phyloP scores from a whole-genome alignment of 1,140 invertebrate genomes.

The Oscheius sp. region DNA sequence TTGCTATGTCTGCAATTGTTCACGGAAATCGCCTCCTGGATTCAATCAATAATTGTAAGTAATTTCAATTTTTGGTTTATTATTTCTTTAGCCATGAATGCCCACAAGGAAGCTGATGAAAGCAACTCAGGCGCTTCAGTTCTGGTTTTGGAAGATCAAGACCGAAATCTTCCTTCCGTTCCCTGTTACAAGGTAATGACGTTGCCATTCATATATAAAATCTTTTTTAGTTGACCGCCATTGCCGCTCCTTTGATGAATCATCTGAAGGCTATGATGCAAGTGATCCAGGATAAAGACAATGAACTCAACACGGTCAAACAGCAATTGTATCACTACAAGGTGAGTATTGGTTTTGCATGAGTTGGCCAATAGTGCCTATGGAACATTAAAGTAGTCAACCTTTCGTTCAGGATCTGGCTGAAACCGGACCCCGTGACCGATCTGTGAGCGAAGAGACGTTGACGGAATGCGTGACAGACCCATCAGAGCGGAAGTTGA shows the following conservation, averaged over 20 bases:
- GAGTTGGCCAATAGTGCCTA: neutral
- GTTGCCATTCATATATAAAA: neutral
- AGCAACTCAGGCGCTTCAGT: neutral
- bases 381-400: neutral
- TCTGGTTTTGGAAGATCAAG: constrained; percentile 20
- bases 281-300: constrained; percentile 40
- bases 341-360: constrained; percentile 8
- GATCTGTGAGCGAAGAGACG: constrained; percentile 40
- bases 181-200: constrained; percentile 34
- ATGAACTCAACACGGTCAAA: constrained; percentile 32
- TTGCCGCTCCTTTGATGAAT: constrained; percentile 45
- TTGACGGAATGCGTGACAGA: constrained; percentile 28
- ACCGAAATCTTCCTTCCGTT: constrained; percentile 40
- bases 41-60: constrained; percentile 50
- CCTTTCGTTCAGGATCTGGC: constrained; percentile 16
- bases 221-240: constrained; percentile 32
- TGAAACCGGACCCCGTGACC: constrained; percentile 24
- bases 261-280: constrained; percentile 48
- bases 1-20: constrained; percentile 60
- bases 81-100: constrained; percentile 41
- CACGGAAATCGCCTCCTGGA: constrained; percentile 59
- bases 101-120: constrained; percentile 43
- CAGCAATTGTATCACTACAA: constrained; percentile 43
- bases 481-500: constrained; percentile 7
- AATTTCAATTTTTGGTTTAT: constrained; percentile 26